phyloP scores from a whole-genome alignment of 2,888 invertebrate species.

The Lasiommata megera region DNA sequence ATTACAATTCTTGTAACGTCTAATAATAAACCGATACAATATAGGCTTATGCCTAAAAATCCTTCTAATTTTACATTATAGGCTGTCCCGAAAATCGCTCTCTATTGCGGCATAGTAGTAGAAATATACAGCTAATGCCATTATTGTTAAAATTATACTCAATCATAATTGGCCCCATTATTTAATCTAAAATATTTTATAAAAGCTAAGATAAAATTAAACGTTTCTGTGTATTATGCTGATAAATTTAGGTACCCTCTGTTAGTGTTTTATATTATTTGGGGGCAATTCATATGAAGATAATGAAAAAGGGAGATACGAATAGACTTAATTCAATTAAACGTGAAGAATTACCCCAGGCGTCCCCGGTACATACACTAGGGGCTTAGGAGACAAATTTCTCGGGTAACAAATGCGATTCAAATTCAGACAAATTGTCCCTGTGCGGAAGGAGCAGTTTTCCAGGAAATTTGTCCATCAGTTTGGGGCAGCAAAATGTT shows the following conservation, averaged over 20 bases:
- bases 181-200: no score
- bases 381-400: constrained; percentile 77
- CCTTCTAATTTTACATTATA: no score
- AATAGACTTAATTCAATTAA: constrained; percentile 71
- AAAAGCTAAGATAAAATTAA: no score
- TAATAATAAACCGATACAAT: no score
- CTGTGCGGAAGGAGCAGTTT: constrained; percentile 73
- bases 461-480: constrained; percentile 79
- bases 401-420: constrained; percentile 77
- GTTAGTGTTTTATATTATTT: constrained; percentile 11
- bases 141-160: no score
- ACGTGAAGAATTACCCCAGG: constrained; percentile 60
- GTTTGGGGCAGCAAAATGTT: constrained; percentile 64
- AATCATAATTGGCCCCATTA: no score
- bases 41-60: no score
- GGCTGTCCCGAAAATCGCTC: no score
- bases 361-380: constrained; percentile 58
- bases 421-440: constrained; percentile 81
- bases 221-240: not conserved
- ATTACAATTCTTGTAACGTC: no score
- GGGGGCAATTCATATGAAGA: constrained; percentile 23
- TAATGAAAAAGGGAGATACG: constrained; percentile 29
- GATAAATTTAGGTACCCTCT: not conserved
- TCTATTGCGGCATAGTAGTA: no score
- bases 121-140: no score